These are phyloP conservation scores for Pyxicephalus adspersus DNA, from an alignment of 2,113 vertebrate genomes.

Conservation along the genomic window DNA sequence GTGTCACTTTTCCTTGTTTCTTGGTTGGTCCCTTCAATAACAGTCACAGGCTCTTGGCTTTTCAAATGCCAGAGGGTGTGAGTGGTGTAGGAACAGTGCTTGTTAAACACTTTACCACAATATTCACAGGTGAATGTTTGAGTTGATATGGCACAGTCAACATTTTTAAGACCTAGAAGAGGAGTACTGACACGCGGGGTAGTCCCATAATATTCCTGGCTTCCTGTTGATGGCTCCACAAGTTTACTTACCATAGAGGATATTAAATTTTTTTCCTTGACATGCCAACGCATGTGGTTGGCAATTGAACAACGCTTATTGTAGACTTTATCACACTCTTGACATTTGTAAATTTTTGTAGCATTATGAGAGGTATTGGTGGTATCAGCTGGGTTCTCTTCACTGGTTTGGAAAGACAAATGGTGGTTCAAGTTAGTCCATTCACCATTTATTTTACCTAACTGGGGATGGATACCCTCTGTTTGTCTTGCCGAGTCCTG, in stretches of 20 bases:
- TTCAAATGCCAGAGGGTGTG: conserved; percentile 5
- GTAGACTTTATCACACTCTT: neutral
- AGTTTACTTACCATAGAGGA: neutral
- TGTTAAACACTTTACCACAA: conserved; percentile 14
- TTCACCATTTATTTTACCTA: neutral
- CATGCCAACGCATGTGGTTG: conserved; percentile 18
- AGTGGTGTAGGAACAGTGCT: neutral
- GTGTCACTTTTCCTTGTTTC: neutral
- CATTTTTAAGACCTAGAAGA: neutral
- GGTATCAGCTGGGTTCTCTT: neutral
- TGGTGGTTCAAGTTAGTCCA: neutral
- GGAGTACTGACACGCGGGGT: neutral
- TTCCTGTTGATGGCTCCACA: neutral
- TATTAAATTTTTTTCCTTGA: neutral
- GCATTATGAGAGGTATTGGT: neutral
- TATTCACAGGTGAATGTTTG: neutral
- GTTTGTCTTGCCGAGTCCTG: neutral
- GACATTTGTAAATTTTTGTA: neutral
- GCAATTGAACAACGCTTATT: neutral
- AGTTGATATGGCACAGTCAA: neutral
- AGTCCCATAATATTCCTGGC: neutral
- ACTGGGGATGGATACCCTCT: neutral
- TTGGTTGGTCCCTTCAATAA: neutral
- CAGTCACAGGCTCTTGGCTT: neutral
- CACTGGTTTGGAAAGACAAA: neutral